These are phyloP conservation scores for Drosophila kurseongensis DNA, from an alignment of 1,140 invertebrate species.

Conservation along the genomic window DNA sequence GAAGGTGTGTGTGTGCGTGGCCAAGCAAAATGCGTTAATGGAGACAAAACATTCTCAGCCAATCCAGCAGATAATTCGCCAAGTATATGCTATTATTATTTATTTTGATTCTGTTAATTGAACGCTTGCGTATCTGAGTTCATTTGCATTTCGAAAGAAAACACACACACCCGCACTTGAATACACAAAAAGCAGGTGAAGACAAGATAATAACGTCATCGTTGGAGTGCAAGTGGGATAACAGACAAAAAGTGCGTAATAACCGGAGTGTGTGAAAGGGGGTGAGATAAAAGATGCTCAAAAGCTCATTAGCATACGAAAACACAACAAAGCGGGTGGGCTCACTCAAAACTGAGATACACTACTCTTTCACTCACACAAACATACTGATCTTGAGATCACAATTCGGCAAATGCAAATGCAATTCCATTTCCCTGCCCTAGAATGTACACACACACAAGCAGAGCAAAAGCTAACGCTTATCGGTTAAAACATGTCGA, in stretches of 20 bases:
- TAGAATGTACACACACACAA: constrained; percentile 21
- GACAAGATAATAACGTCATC: constrained; percentile 69
- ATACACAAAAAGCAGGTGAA: constrained; percentile 55
- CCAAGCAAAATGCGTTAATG: constrained; percentile 58
- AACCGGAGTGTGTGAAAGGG: constrained; percentile 11
- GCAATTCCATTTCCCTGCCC: constrained; percentile 17
- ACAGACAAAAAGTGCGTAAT: constrained; percentile 25
- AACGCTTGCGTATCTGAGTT: constrained; percentile 39
- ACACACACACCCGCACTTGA: constrained; percentile 11
- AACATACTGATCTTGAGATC: constrained; percentile 28
- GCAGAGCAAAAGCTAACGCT: constrained; percentile 35
- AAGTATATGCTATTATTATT: constrained; percentile 47
- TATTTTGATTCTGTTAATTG: constrained; percentile 72
- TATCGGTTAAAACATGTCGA: constrained; percentile 57
- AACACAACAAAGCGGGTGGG: constrained; percentile 63
- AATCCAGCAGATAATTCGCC: constrained; percentile 20
- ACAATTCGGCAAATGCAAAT: constrained; percentile 66
- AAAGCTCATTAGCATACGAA: constrained; percentile 77
- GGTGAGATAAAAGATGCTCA: constrained; percentile 40
- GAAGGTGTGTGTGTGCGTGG: constrained; percentile 42
- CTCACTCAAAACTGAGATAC: constrained; percentile 45
- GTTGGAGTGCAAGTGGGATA: constrained; percentile 24
- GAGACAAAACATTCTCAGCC: constrained; percentile 28
- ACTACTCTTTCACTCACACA: constrained; percentile 50
- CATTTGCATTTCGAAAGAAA: constrained; percentile 56